Evolutionary conservation across 2,888 invertebrate genomes (phyloP), one percentile per base, ranked within the genome.

Genomic region (Athalia cordata): DNA sequence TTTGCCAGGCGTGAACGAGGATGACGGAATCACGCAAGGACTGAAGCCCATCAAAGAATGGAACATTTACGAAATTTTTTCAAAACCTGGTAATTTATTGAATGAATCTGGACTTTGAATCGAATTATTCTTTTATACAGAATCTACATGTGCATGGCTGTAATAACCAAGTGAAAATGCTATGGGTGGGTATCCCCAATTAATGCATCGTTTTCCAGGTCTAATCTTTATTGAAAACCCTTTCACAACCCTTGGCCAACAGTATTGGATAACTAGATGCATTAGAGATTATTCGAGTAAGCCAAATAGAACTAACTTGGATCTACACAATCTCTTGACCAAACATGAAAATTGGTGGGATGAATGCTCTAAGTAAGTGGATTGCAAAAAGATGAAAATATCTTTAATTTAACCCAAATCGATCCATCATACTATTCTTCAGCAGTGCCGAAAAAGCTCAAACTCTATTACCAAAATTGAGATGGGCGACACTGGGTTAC

Each of bases 401-500:
- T 49, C 6, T 66, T 9, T n/a, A n/a, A 0, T 11, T 0, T 66
- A 66, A 43, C 7, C 43, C 3, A 3, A 64, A 15, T 29, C 29
- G 1, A 29, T 64, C 11, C 43, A 11, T 43, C 29, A 7, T n/a
- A 5, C 0, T 45, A 49, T 6, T 11, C 6, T 11, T 49, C 45
- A 87, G 85, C 74, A 80, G 80, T 55, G 47, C 79, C 13, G 78
- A 81, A n/a, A 82, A 82, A 78, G 82, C 83, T 0, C 82, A 81
- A 45, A 78, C 84, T 45, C 82, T 92, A n/a, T 79, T 90, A 52
- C 88, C 92, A 66, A 93, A 93, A 85, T 88, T 99, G 84, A 92
- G 99, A 84, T 99, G 99, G 99, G 94, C 96, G 0, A 99, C 99
- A 0, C 90, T 99, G 55, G 99, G 99, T 11, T 99, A 98, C 89